Base-by-base conservation (phyloP, 2,888 invertebrate genomes). In the Chloromyia formosa region DNA sequence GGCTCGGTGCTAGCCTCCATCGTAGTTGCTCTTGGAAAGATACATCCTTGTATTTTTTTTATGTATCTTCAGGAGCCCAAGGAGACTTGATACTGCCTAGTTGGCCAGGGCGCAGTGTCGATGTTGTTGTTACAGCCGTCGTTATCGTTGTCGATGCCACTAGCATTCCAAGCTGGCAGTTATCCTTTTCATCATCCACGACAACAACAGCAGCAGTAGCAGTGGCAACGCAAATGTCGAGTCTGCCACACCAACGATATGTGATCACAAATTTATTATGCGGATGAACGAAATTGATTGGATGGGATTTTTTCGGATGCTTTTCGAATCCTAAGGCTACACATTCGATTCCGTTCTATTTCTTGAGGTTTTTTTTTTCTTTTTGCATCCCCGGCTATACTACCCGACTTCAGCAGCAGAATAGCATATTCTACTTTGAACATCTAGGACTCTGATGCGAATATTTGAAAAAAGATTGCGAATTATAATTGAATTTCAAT, bases 261-360 rank as follows among this genome's bases (percentile, higher is more conserved):
- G 54, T 64, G 53, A 74, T 64, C 27, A 53, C 35, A 64, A 74
- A 74, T 74, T 74, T 74, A 64, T 74, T 74, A 74, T 64, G 64
- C 73, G 73, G 73, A 74, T 74, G 73, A 74, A 64, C 64, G 40
- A 53, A 74, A 74, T 74, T 74, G 73, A 74, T 74, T 74, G 73
- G 73, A 14, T 61, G 49, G 62, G 62, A 61, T 74, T 74, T 64
- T 62, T 53, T 64, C 35, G 53, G 14, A 23, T 20, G 56, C 16
- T 2, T 56, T 10, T 56, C 10, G 18, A 20, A 49, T 49, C 49
- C 49, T 49, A 49, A 12, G 49, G 49, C 49, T 49, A 49, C 10
- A n/a, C 27, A 35, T 35, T 35, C 27, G 27, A 35, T 35, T 35
- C 27, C 27, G 27, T 35, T 35, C 27, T 35, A 35, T 35, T 35